Evolutionary conservation across 23 tunicate species (phyloP).

Genomic region (Aplidium turbinatum): DNA sequence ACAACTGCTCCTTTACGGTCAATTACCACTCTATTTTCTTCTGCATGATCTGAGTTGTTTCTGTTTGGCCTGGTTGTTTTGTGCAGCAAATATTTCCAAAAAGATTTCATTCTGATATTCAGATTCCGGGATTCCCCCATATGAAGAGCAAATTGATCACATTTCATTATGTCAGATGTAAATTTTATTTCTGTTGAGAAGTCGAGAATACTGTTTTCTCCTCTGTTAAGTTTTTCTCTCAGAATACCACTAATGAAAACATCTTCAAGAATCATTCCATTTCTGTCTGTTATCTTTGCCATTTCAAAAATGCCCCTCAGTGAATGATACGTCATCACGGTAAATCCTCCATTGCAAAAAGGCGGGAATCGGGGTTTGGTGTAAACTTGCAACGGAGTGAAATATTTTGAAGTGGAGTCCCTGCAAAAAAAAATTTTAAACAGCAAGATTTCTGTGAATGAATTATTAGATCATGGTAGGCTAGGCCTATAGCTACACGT

Average conservation of each 20-base stretch:
- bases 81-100: neutral
- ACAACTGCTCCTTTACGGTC: no score
- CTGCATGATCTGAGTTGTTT: no score
- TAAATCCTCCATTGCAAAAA: conserved; percentile 84
- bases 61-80: no score
- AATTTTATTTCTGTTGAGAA: neutral
- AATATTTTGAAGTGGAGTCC: conserved; percentile 48
- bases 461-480: no score
- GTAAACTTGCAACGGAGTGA: conserved; percentile 41
- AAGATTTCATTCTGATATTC: neutral
- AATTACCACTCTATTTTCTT: no score
- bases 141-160: conserved; percentile 5
- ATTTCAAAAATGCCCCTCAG: conserved; percentile 53
- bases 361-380: conserved; percentile 37
- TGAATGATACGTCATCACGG: conserved; percentile 26
- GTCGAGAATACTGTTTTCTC: neutral
- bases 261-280: conserved; percentile 64
- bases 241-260: conserved; percentile 71
- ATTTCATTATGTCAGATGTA: neutral
- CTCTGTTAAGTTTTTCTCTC: conserved; percentile 4
- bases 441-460: no score
- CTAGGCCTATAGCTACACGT: no score
- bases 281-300: conserved; percentile 51
- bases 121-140: conserved; percentile 14
- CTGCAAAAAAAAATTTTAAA: conserved; percentile 28